These are phyloP conservation scores for Aeoliscus strigatus DNA, from an alignment of 2,797 vertebrate genomes.

Conservation along the genomic window DNA sequence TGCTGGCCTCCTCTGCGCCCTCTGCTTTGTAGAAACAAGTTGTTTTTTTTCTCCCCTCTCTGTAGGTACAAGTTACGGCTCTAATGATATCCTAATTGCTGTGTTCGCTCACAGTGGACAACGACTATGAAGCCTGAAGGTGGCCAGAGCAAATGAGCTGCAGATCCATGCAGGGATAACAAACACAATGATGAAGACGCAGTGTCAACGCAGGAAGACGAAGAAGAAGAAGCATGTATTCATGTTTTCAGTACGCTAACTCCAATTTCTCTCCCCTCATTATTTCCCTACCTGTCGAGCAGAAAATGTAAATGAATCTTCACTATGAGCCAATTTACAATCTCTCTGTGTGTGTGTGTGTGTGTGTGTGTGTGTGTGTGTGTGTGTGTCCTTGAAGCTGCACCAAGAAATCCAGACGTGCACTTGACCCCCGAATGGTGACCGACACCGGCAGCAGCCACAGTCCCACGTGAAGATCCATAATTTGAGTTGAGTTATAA, in stretches of 20 bases:
- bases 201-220: too few species aligned
- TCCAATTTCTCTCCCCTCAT: constrained; percentile 1
- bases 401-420: constrained; percentile 3
- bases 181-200: constrained; percentile 31
- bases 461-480: too few species aligned
- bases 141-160: constrained; percentile 56
- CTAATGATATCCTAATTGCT: constrained; percentile 69
- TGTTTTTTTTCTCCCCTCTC: too few species aligned
- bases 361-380: too few species aligned
- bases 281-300: constrained; percentile 11
- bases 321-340: constrained; percentile 1
- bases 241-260: too few species aligned
- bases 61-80: constrained; percentile 49
- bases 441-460: too few species aligned
- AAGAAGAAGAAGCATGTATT: too few species aligned
- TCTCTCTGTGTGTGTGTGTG: too few species aligned
- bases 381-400: constrained; percentile 10
- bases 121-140: constrained; percentile 41
- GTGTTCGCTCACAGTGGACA: constrained; percentile 49
- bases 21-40: too few species aligned
- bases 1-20: constrained; percentile 35
- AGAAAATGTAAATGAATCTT: constrained; percentile 33
- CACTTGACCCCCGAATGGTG: constrained; percentile 1
- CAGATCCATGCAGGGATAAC: constrained; percentile 49
- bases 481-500: too few species aligned